These are phyloP conservation scores for Germaria angustata DNA, from an alignment of 2,888 invertebrate genomes.

Conservation along the genomic window DNA sequence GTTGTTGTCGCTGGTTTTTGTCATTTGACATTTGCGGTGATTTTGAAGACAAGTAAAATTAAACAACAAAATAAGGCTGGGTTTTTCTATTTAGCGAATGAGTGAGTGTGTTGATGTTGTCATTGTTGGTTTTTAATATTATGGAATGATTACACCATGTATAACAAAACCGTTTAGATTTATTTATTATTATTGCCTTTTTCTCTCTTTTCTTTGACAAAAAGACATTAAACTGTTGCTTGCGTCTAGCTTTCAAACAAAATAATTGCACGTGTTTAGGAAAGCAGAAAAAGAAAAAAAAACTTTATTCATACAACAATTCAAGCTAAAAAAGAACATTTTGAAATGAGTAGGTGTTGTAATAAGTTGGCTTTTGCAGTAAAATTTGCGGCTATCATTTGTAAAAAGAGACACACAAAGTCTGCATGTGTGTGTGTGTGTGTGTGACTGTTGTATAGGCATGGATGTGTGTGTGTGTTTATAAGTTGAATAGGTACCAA, in stretches of 20 bases:
- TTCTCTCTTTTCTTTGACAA: background rate
- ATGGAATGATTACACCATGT: constrained; percentile 49
- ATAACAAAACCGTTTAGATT: constrained; percentile 47
- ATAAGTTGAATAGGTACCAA: background rate
- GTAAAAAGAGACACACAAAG: constrained; percentile 1
- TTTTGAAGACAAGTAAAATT: constrained; percentile 57
- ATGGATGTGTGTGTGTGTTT: no score
- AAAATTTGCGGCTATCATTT: constrained; percentile 58
- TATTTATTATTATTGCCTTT: background rate
- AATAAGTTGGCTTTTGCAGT: constrained; percentile 60
- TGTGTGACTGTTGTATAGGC: background rate
- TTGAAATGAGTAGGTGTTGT: constrained; percentile 62
- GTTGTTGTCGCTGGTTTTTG: constrained; percentile 18
- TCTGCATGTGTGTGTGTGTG: background rate
- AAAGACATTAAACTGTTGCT: constrained; percentile 19
- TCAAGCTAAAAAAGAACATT: background rate
- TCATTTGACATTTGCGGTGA: constrained; percentile 63
- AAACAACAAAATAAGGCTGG: constrained; percentile 46
- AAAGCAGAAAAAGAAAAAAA: background rate
- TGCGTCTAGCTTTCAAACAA: constrained; percentile 37
- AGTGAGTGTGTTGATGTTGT: constrained; percentile 37
- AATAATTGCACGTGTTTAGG: constrained; percentile 63
- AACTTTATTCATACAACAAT: background rate
- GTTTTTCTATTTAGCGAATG: constrained; percentile 33
- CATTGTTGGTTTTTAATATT: constrained; percentile 32